Conservation (phyloP, 2,113 vertebrate genomes). For the Noturus placidus region DNA sequence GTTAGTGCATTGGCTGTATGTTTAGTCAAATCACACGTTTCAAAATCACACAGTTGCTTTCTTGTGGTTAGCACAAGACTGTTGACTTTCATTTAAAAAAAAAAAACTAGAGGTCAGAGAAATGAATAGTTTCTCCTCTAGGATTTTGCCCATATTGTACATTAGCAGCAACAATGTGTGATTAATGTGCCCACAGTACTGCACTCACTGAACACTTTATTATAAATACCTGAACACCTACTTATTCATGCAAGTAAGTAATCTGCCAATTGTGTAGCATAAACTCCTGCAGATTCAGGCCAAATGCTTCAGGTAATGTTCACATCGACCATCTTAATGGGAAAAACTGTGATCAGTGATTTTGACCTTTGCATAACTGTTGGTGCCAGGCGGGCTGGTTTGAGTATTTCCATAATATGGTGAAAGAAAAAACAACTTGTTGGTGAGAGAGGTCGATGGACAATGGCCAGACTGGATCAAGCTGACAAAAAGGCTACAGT, state of each 20-base stretch:
- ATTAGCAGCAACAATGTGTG: not conserved
- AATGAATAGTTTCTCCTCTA: not conserved
- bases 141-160: not conserved
- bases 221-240: not conserved
- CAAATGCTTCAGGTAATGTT: not conserved
- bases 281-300: not conserved
- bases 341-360: not conserved
- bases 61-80: not conserved
- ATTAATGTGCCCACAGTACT: not conserved
- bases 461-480: not conserved
- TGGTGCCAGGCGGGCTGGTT: not conserved
- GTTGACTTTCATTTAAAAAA: not conserved
- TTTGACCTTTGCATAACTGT: not conserved
- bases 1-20: slow-evolving; percentile 51
- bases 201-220: not conserved
- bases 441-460: not conserved
- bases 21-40: slow-evolving; percentile 17
- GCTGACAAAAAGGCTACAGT: not conserved
- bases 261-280: not conserved
- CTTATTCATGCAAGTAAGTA: not conserved
- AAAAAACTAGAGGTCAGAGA: not conserved
- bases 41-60: not conserved
- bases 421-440: not conserved
- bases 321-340: not conserved
- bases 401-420: not conserved